Evolutionary conservation across 2,797 vertebrate genomes (phyloP).

Genomic region (Sternotherus odoratus): DNA sequence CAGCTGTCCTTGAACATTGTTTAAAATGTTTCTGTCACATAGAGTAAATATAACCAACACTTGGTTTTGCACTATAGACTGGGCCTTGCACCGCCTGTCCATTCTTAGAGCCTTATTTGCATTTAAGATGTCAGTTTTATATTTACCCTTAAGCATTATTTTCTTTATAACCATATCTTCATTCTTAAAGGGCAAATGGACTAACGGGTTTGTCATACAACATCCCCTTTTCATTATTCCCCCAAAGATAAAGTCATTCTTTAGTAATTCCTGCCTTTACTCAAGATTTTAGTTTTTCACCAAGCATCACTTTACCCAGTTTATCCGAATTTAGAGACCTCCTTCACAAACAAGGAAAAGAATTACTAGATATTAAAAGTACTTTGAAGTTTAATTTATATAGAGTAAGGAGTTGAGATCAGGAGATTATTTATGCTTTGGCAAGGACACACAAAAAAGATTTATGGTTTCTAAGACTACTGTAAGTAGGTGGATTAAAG

Average conservation of each 20-base stretch:
- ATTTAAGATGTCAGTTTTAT: background rate
- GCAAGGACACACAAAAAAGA: background rate
- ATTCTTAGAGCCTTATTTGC: background rate
- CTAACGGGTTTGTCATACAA: background rate
- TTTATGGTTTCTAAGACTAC: conserved; percentile 24
- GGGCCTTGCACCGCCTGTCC: background rate
- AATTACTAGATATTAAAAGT: conserved; percentile 17
- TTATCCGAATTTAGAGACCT: conserved; percentile 33
- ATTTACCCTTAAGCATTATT: background rate
- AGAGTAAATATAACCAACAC: background rate
- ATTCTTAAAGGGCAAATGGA: background rate
- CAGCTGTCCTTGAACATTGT: background rate
- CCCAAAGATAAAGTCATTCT: background rate
- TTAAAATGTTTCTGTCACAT: background rate
- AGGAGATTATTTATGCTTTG: conserved; percentile 41
- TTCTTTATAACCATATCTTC: background rate
- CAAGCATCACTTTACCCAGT: background rate
- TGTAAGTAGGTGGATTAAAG: conserved; percentile 39
- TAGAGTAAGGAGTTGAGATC: conserved; percentile 43
- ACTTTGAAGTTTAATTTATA: conserved; percentile 37
- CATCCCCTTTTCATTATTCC: background rate
- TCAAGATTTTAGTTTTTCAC: background rate
- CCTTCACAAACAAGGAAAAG: background rate
- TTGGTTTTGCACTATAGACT: background rate
- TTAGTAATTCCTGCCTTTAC: conserved; percentile 15